These are phyloP conservation scores for Aradophagus sp. DNA, from an alignment of 1,140 invertebrate genomes.

Conservation along the genomic window DNA sequence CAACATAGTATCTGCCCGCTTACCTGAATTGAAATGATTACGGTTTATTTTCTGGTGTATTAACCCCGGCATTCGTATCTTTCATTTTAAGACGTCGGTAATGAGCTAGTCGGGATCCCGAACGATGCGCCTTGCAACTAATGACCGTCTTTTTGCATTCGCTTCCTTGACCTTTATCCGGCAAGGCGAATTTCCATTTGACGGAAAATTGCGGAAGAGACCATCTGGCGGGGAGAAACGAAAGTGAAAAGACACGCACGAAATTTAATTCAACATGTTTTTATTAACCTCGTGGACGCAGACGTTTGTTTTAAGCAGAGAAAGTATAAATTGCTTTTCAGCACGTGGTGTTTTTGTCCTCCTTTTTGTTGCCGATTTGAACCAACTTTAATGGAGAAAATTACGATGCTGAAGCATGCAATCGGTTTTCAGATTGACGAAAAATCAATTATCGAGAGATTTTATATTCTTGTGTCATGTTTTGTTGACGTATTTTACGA, in stretches of 20 bases:
- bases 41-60: slow-evolving; percentile 44
- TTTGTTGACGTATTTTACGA: no score
- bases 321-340: slow-evolving; percentile 22
- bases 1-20: slow-evolving; percentile 43
- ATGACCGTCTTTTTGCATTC: slow-evolving; percentile 15
- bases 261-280: slow-evolving; percentile 18
- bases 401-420: not conserved
- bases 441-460: no score
- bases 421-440: not conserved
- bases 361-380: slow-evolving; percentile 8
- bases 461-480: no score
- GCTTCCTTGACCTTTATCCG: slow-evolving; percentile 33
- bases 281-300: not conserved
- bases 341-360: not conserved
- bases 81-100: slow-evolving; percentile 23
- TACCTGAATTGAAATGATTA: slow-evolving; percentile 38
- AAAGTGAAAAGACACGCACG: slow-evolving; percentile 38
- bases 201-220: no score
- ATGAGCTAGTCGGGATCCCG: slow-evolving; percentile 25
- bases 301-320: slow-evolving; percentile 24
- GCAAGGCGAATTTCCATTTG: slow-evolving; percentile 17
- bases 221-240: not conserved
- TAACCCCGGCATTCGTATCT: slow-evolving; percentile 30
- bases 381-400: slow-evolving; percentile 4
- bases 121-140: slow-evolving; percentile 10